phyloP scores from a whole-genome alignment of 64 coral and sea anemone species.

The Acropora tenuis region DNA sequence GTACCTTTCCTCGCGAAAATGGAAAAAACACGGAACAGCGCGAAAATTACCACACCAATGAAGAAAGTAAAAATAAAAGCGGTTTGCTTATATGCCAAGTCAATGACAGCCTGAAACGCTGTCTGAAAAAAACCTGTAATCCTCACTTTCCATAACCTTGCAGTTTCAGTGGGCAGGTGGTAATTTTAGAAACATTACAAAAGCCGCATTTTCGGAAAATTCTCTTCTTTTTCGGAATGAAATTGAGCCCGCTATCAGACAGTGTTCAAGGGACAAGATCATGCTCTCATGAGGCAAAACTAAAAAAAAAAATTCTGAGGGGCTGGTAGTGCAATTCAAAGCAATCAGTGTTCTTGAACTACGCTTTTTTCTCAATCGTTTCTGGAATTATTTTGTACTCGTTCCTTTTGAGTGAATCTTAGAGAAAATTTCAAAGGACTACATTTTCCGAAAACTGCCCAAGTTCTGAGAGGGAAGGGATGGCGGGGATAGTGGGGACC shows the following conservation, averaged over 20 bases:
- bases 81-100: no score
- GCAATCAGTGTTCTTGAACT: not conserved
- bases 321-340: not conserved
- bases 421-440: no score
- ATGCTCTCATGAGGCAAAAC: not conserved
- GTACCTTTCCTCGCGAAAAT: no score
- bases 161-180: not conserved
- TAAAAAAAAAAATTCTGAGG: not conserved
- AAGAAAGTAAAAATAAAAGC: no score
- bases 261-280: not conserved
- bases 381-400: not conserved
- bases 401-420: not conserved
- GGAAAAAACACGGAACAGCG: no score
- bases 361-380: not conserved
- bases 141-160: not conserved
- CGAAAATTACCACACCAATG: no score
- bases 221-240: not conserved
- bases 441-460: no score
- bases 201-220: not conserved
- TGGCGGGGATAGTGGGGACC: no score
- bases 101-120: no score
- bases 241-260: constrained; percentile 3
- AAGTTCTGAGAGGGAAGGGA: no score
- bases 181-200: constrained; percentile 40
- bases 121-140: no score